Evolutionary conservation across 1,140 invertebrate genomes (phyloP), one percentile per base, ranked within the genome.

Genomic region (Zaprionus nigranus): DNA sequence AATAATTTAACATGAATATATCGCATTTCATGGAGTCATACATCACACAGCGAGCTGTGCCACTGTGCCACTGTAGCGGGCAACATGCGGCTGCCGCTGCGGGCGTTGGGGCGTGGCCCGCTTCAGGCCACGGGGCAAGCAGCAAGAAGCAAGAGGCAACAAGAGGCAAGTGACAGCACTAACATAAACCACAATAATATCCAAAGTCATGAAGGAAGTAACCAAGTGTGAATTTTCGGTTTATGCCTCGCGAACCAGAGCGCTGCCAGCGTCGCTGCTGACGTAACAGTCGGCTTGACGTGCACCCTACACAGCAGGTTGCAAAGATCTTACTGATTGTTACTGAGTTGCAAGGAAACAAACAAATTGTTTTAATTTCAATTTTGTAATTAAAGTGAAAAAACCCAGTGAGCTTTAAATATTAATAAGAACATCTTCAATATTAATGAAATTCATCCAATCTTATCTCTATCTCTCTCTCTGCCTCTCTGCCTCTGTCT

Each of bases 101-200:
- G 61, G 62, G 69, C 57, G 57, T 73, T 40, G 69, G 57, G 68
- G 69, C 62, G 49, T 65, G 62, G 34, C 46, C 26, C 11, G 40
- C 40, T 36, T 12, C 51, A 38, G 36, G 36, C n/a, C 30, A 28
- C 40, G 46, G 38, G 60, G 34, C 53, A 30, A 5, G 76, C 11
- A 22, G 20, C 11, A 22, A 9, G 28, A 59, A 7, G 40, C n/a
- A 43, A 5, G 46, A 34, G 30, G 30, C 9, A 30, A 30, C 46
- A 51, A 13, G 38, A 40, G 28, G 78, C 84, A 88, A 90, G 84
- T 88, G 84, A 90, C 84, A 90, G 84, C 85, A 84, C 85, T 90
- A 85, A 90, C 85, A 90, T 90, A 90, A 90, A 90, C 85, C 85
- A 90, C 85, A 90, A 90, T 90, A 90, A 90, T 90, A 90, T 90